Conservation (phyloP, 2,797 vertebrate genomes). For the Hoplostethus atlanticus region DNA sequence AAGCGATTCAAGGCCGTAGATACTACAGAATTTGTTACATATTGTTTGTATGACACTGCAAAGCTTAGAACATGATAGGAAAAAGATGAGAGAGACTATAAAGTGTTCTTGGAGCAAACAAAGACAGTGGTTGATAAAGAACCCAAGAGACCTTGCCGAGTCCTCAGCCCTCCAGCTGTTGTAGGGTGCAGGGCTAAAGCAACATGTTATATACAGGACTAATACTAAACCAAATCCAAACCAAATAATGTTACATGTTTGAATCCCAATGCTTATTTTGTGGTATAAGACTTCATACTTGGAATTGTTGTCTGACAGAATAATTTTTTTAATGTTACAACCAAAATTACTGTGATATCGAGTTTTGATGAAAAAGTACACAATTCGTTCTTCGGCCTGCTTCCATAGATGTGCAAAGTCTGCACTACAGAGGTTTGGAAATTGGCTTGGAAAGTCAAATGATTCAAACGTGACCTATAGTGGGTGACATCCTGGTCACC, state of each 20-base stretch:
- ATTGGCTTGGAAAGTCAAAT: constrained; percentile 7
- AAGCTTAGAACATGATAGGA: background rate
- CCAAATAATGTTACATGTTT: background rate
- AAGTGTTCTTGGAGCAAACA: background rate
- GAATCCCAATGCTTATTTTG: background rate
- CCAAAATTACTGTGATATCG: too few species aligned
- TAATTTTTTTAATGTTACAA: too few species aligned
- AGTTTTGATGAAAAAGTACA: too few species aligned
- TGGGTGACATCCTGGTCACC: constrained; percentile 23
- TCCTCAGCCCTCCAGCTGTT: background rate
- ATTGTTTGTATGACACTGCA: background rate
- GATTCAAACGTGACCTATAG: constrained; percentile 25
- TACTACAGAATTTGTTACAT: too few species aligned
- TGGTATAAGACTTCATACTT: too few species aligned
- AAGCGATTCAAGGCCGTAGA: too few species aligned
- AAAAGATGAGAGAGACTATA: too few species aligned
- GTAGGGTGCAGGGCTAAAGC: background rate
- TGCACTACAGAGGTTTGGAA: constrained; percentile 16
- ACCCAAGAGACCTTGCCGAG: background rate
- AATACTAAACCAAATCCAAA: background rate
- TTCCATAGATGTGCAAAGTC: constrained; percentile 23
- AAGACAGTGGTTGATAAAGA: background rate
- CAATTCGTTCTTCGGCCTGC: background rate
- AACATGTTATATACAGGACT: background rate
- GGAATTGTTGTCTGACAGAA: too few species aligned